Base-by-base conservation (phyloP, 2,113 vertebrate genomes). In the Thinocorus orbignyianus region DNA sequence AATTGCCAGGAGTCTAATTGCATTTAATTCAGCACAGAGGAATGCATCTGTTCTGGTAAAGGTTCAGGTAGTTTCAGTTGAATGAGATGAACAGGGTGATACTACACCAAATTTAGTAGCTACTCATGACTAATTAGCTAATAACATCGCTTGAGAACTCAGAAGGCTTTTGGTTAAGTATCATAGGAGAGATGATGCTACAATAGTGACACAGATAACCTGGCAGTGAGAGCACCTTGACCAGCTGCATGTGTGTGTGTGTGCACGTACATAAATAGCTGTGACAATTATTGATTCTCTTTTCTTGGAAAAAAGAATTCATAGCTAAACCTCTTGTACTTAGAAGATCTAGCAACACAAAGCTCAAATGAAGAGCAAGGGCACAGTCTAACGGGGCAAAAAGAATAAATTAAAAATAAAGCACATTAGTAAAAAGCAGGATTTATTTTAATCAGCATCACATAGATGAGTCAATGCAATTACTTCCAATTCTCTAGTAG, bases 241-340 rank as follows among this genome's bases (percentile, higher is more conserved):
- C 65, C 23, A 81, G 8, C n/a, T 0, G 0, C 42, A 30, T 46
- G 23, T 2, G 3, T 22, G 57, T 48, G 39, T 33, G 20, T 55
- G 57, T n/a, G n/a, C 66, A 74, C 2, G 7, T 13, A 6, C 6
- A 10, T 44, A 49, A 77, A 77, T 22, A 52, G 4, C 86, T 28
- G 2, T 6, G 42, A 46, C 24, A 54, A 37, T 73, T 30, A 15
- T 23, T 35, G 33, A 10, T 7, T 9, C 24, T 37, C 23, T 39
- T 17, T 52, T 37, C 57, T 69, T 73, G n/a, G 16, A 65, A 64
- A 42, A 39, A 39, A 15, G 15, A 62, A 25, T 64, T 90, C 18
- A 49, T 22, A 42, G 55, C n/a, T 28, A 72, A 24, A 22, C 55
- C 42, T 55, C 58, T 62, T 31, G n/a, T 41, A 44, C 26, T 35